phyloP scores from a whole-genome alignment of 2,797 vertebrate genomes.

The Crocidura indochinensis region DNA sequence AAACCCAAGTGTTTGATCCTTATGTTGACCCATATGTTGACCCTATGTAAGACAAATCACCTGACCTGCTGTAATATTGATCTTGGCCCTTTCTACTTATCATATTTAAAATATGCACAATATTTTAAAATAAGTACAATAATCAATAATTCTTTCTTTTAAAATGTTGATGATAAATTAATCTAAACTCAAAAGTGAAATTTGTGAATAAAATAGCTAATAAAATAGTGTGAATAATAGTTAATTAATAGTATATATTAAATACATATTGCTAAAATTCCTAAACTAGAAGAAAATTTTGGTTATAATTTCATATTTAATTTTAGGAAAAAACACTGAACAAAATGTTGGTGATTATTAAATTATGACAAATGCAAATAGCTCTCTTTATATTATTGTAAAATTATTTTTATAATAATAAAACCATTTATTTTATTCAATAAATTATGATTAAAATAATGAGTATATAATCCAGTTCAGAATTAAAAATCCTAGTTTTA shows the following conservation, averaged over 20 bases:
- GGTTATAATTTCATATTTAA: too few species aligned
- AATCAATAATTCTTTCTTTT: constrained; percentile 38
- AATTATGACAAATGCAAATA: constrained; percentile 66
- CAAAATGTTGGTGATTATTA: background rate
- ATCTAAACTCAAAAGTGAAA: constrained; percentile 6
- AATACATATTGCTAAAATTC: too few species aligned
- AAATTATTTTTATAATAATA: too few species aligned
- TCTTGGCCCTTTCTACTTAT: background rate
- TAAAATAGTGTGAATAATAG: too few species aligned
- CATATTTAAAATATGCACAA: constrained; percentile 23
- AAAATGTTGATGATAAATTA: background rate
- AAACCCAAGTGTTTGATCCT: too few species aligned
- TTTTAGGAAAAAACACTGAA: constrained; percentile 65
- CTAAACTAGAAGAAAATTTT: too few species aligned
- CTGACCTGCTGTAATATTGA: too few species aligned
- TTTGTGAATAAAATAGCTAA: background rate
- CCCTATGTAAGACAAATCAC: too few species aligned
- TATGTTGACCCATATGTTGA: too few species aligned
- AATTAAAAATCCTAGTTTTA: background rate
- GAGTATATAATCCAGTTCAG: constrained; percentile 8
- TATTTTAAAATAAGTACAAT: constrained; percentile 36
- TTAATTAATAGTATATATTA: too few species aligned
- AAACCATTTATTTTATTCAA: constrained; percentile 31
- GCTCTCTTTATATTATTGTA: background rate
- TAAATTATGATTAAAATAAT: constrained; percentile 52